phyloP scores from a whole-genome alignment of 2,888 invertebrate genomes.

The Philopedon plagiatum region DNA sequence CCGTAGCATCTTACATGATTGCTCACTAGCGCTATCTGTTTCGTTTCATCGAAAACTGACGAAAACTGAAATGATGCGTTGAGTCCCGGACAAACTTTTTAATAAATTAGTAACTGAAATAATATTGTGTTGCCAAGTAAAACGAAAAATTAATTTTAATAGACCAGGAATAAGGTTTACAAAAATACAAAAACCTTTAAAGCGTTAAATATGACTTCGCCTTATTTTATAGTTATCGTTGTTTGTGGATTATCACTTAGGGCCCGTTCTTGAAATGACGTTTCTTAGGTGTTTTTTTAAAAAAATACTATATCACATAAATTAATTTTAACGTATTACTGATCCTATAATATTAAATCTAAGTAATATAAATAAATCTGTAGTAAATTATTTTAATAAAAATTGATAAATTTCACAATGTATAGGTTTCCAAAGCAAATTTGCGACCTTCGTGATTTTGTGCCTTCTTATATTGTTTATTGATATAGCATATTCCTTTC shows the following conservation, averaged over 20 bases:
- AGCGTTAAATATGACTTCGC: no score
- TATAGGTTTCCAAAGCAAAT: background rate
- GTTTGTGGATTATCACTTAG: background rate
- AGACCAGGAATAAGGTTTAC: no score
- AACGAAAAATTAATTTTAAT: no score
- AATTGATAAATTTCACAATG: background rate
- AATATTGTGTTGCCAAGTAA: no score
- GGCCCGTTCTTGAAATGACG: background rate
- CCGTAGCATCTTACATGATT: no score
- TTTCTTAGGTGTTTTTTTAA: background rate
- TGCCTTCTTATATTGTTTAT: no score
- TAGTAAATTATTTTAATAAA: background rate
- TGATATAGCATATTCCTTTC: no score
- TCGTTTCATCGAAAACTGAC: background rate
- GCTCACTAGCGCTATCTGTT: background rate
- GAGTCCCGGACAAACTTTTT: no score
- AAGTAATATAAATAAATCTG: background rate
- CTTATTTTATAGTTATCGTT: background rate
- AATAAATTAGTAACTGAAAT: no score
- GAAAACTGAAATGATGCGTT: background rate
- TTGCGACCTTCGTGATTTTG: background rate
- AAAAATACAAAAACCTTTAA: background rate
- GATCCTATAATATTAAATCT: background rate
- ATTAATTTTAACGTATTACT: background rate
- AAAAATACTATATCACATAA: background rate